Percentiles rank a stretch among this genome's conserved stretches.
These are phyloP conservation scores for Botia almorhae DNA, from an alignment of 2,797 vertebrate genomes.

Conservation along the genomic window DNA sequence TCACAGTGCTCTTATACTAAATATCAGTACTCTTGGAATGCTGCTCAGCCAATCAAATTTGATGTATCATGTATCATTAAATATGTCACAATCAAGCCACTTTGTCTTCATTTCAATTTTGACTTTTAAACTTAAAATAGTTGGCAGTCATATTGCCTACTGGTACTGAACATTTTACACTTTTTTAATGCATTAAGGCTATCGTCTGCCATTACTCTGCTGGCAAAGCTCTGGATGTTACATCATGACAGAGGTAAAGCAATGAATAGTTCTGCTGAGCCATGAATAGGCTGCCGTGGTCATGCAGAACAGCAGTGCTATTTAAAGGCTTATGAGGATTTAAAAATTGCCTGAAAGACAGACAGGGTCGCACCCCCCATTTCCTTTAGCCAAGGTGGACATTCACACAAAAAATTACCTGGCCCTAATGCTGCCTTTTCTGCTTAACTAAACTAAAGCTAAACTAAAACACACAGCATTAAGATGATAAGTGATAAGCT, in stretches of 20 bases:
- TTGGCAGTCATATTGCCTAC: neutral
- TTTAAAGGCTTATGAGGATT: slow-evolving; percentile 23
- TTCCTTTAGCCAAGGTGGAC: slow-evolving; percentile 24
- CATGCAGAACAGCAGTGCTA: slow-evolving; percentile 28
- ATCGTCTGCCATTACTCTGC: slow-evolving; percentile 25
- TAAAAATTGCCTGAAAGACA: slow-evolving; percentile 12
- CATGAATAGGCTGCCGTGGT: slow-evolving; percentile 34
- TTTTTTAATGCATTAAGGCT: slow-evolving; percentile 20
- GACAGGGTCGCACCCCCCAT: slow-evolving; percentile 26
- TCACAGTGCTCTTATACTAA: no score
- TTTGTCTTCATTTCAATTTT: slow-evolving; percentile 22
- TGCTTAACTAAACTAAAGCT: no score
- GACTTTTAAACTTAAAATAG: slow-evolving; percentile 16
- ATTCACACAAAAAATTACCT: slow-evolving; percentile 11
- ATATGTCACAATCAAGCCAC: slow-evolving; percentile 1
- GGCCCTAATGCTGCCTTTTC: slow-evolving; percentile 13
- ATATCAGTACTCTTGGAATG: no score
- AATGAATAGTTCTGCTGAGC: slow-evolving; percentile 38
- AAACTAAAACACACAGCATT: slow-evolving; percentile 26
- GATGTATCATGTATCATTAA: neutral
- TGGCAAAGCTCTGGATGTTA: slow-evolving; percentile 15
- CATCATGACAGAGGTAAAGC: slow-evolving; percentile 14
- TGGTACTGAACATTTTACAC: neutral
- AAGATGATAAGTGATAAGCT: slow-evolving; percentile 7
- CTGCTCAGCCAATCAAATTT: neutral